Percentiles rank a stretch among this genome's conserved stretches.
These are phyloP conservation scores for Gari tellinella DNA, from an alignment of 2,888 invertebrate genomes.

Conservation along the genomic window DNA sequence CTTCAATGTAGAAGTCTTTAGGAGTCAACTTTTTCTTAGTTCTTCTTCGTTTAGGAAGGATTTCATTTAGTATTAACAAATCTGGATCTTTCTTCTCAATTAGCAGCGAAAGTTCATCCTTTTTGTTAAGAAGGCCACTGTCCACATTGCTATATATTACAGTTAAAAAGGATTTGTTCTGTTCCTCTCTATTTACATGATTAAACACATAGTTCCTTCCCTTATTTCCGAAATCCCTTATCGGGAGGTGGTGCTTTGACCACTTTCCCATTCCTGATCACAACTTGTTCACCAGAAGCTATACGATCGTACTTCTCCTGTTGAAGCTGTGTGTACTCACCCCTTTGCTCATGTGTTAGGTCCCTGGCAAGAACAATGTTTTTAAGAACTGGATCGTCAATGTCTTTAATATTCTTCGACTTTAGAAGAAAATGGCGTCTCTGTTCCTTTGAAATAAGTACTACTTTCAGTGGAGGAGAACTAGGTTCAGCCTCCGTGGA, in stretches of 20 bases:
- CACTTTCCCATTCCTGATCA: not conserved
- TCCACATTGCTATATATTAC: too few relatives aligned
- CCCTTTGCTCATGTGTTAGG: not conserved
- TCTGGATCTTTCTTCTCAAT: too few relatives aligned
- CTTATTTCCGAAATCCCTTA: not conserved
- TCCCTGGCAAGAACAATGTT: not conserved
- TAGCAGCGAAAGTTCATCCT: too few relatives aligned
- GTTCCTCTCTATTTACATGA: not conserved
- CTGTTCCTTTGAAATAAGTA: too few relatives aligned
- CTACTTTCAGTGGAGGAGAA: too few relatives aligned
- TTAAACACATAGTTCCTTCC: not conserved
- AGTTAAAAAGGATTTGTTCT: too few relatives aligned
- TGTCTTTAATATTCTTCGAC: not conserved
- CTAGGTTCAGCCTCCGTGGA: too few relatives aligned
- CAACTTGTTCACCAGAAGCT: not conserved
- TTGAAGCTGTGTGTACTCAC: not conserved
- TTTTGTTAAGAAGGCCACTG: too few relatives aligned
- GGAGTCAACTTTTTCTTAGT: too few relatives aligned
- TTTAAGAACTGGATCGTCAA: not conserved
- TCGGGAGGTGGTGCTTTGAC: not conserved
- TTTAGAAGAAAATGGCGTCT: not conserved
- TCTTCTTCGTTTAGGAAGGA: too few relatives aligned
- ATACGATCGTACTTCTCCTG: not conserved
- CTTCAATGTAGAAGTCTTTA: too few relatives aligned
- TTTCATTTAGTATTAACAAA: too few relatives aligned